Conservation (phyloP, 2,888 invertebrate genomes). For the Tinea semifulvella region DNA sequence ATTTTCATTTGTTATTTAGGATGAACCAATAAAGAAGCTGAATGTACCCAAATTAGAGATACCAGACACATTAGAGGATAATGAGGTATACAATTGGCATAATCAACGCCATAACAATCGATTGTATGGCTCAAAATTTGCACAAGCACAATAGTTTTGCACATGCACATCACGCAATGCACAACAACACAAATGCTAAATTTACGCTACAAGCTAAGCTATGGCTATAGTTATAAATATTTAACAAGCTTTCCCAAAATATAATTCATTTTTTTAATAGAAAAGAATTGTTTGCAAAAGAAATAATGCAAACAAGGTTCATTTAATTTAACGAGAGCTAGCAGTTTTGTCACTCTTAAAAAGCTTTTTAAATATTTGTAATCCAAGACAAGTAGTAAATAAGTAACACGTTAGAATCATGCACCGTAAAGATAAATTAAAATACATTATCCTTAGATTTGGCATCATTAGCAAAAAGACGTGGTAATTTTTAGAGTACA, state of each 20-base stretch:
- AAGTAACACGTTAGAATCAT: too few species aligned
- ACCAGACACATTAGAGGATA: constrained; percentile 46
- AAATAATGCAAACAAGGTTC: too few species aligned
- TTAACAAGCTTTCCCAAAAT: background rate
- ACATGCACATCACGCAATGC: constrained; percentile 15
- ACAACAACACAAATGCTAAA: background rate
- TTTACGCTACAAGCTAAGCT: background rate
- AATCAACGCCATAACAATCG: constrained; percentile 14
- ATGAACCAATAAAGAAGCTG: constrained; percentile 42
- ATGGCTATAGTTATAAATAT: constrained; percentile 3
- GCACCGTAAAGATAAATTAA: too few species aligned
- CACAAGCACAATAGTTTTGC: constrained; percentile 19
- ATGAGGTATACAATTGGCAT: constrained; percentile 50
- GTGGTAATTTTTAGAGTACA: background rate
- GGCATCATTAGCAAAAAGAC: too few species aligned
- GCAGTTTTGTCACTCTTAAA: too few species aligned
- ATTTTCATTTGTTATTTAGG: constrained; percentile 47
- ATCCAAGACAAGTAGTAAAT: too few species aligned
- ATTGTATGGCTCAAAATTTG: constrained; percentile 11
- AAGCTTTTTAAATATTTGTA: too few species aligned
- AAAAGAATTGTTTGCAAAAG: too few species aligned
- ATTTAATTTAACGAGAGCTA: too few species aligned
- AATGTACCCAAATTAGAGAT: constrained; percentile 45
- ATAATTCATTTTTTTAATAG: too few species aligned
- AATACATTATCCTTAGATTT: too few species aligned